Evolutionary conservation across 2,888 invertebrate genomes (phyloP), one percentile per base, ranked within the genome.

Genomic region (Dicycla oo): DNA sequence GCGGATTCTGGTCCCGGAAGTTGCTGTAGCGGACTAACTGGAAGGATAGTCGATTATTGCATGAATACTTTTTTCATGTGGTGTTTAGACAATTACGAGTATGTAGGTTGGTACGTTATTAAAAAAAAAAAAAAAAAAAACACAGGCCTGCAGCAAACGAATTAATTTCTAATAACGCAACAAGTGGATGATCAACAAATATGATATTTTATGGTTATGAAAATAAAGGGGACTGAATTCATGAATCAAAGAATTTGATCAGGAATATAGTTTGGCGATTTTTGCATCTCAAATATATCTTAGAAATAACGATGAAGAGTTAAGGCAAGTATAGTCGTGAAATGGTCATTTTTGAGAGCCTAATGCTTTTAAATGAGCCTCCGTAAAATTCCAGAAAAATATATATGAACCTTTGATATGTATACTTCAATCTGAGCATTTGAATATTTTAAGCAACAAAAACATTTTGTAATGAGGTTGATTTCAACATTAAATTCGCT

Each of bases 1-100:
- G 96, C 20, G 97, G 97, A 89, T 98, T 97, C 70, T 97, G 96
- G 76, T 97, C 97, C 75, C 98, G 97, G 91, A 98, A 98, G 71
- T 96, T 96, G 89, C 96, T 97, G 91, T 98, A 98, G 80, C 97
- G 97, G 47, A 97, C 97, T 84, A 98, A 88, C 97, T 97, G 93
- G 85, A 96, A 94, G 20, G 11, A 49, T 53, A 53, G n/a, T 2
- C 30, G 10, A 45, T 13, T 13, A 45, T 15, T 45, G 26, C 5
- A 45, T n/a, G 6, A 60, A 40, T 20, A 23, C 6, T 13, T 49
- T 13, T 0, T 38, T 13, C 5, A n/a, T 13, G 26, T 10, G 4
- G 10, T 40, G 26, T 30, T 63, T 30, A 68, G 45, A 40, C 30
- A 40, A n/a, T n/a, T n/a, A n/a, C n/a, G n/a, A n/a, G n/a, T 30